A percentile compares a stretch with the other conserved stretches of the same genome.
Evolutionary conservation across 2,113 vertebrate species (phyloP).

Genomic region (Donacobius atricapilla): DNA sequence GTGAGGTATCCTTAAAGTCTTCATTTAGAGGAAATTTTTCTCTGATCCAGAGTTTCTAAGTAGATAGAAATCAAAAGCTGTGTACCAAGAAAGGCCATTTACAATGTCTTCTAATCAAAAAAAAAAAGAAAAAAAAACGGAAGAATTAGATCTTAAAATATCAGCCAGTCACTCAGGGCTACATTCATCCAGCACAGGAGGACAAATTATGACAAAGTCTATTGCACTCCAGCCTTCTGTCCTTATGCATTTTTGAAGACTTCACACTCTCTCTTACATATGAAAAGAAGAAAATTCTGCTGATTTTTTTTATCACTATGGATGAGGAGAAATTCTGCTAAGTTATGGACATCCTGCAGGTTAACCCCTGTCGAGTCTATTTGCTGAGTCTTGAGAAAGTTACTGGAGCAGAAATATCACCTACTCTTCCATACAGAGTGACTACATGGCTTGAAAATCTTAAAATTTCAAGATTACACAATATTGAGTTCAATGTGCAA

Average conservation of each 20-base stretch:
- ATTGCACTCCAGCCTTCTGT: neutral
- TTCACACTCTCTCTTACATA: neutral
- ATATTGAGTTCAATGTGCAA: neutral
- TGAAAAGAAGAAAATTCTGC: slow-evolving; percentile 46
- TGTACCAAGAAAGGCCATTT: neutral
- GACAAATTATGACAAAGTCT: slow-evolving; percentile 21
- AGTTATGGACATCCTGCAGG: slow-evolving; percentile 16
- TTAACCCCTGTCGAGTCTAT: neutral
- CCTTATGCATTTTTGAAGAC: slow-evolving; percentile 18
- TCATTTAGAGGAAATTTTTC: neutral
- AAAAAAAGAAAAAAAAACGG: neutral
- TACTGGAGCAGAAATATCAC: slow-evolving; percentile 45
- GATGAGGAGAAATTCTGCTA: slow-evolving; percentile 8
- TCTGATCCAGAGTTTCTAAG: neutral
- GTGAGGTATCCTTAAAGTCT: neutral
- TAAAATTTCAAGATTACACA: slow-evolving; percentile 36
- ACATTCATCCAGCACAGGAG: slow-evolving; percentile 30
- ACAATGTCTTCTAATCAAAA: neutral
- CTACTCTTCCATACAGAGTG: neutral
- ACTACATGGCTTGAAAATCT: slow-evolving; percentile 34
- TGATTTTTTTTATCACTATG: neutral
- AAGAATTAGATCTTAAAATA: slow-evolving; percentile 11
- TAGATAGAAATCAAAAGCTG: neutral
- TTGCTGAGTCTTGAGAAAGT: slow-evolving; percentile 29
- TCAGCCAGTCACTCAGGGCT: slow-evolving; percentile 19